These are phyloP conservation scores for Spheniscus humboldti DNA, from an alignment of 2,797 vertebrate species.

Conservation along the genomic window DNA sequence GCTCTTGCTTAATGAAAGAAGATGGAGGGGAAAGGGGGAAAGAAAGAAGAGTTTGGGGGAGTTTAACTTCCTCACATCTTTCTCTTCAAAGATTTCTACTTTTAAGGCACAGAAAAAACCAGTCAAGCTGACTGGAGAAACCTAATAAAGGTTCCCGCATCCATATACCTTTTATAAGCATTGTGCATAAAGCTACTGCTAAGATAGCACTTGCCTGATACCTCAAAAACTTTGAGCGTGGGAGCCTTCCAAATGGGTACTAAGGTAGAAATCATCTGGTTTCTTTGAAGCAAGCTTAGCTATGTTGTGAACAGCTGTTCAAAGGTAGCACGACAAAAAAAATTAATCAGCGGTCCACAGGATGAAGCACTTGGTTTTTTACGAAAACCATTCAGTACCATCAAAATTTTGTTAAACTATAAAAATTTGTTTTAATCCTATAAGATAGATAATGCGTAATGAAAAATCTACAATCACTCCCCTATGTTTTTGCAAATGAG, in stretches of 20 bases:
- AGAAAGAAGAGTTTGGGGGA: background rate
- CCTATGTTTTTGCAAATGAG: background rate
- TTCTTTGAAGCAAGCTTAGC: background rate
- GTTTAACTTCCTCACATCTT: background rate
- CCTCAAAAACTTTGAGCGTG: background rate
- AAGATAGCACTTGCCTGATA: background rate
- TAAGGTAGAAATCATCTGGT: background rate
- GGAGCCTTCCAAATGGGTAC: background rate
- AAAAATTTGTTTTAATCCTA: background rate
- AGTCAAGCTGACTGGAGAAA: background rate
- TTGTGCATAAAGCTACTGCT: background rate
- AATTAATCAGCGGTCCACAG: background rate
- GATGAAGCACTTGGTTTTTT: background rate
- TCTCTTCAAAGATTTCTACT: background rate
- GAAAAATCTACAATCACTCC: background rate
- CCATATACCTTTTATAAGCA: background rate
- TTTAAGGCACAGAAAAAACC: background rate
- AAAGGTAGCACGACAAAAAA: background rate
- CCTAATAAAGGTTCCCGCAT: background rate
- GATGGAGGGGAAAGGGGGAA: background rate
- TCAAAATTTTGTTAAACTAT: background rate
- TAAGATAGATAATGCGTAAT: fast-evolving
- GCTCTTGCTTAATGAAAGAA: background rate
- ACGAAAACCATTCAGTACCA: background rate
- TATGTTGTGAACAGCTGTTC: background rate